These are phyloP conservation scores for Trinectes maculatus DNA, from an alignment of 2,113 vertebrate genomes.

Conservation along the genomic window DNA sequence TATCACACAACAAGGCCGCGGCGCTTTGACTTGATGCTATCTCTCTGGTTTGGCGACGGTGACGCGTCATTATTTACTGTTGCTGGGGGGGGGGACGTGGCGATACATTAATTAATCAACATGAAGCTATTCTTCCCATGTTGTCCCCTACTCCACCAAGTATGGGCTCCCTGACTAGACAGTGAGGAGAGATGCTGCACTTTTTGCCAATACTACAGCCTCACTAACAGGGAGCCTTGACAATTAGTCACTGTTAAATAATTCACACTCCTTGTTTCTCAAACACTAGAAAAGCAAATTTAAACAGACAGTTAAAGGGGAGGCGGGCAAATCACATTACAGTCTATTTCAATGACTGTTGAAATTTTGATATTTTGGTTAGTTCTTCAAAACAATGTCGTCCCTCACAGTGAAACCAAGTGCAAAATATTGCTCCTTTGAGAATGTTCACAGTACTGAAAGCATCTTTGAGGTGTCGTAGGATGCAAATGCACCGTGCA, in stretches of 20 bases:
- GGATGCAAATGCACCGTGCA: too few species aligned
- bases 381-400: too few species aligned
- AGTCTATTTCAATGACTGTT: too few species aligned
- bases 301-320: not conserved
- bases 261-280: not conserved
- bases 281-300: not conserved
- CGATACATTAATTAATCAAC: conserved; percentile 78
- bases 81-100: conserved; percentile 61
- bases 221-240: conserved; percentile 21
- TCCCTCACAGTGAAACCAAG: not conserved
- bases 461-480: too few species aligned
- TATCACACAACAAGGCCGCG: conserved; percentile 71
- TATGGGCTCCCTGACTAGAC: conserved; percentile 41
- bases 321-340: not conserved
- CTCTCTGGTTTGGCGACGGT: conserved; percentile 62
- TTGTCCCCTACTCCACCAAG: conserved; percentile 26
- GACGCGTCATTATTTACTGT: conserved; percentile 76
- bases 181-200: not conserved
- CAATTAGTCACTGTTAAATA: conserved; percentile 19
- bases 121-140: conserved; percentile 60
- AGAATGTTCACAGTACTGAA: not conserved
- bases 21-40: conserved; percentile 76
- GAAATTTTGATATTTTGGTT: too few species aligned
- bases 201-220: conserved; percentile 32
- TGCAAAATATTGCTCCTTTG: not conserved